Evolutionary conservation across 2,888 invertebrate species (phyloP).

Genomic region (Eupithecia subfuscata): DNA sequence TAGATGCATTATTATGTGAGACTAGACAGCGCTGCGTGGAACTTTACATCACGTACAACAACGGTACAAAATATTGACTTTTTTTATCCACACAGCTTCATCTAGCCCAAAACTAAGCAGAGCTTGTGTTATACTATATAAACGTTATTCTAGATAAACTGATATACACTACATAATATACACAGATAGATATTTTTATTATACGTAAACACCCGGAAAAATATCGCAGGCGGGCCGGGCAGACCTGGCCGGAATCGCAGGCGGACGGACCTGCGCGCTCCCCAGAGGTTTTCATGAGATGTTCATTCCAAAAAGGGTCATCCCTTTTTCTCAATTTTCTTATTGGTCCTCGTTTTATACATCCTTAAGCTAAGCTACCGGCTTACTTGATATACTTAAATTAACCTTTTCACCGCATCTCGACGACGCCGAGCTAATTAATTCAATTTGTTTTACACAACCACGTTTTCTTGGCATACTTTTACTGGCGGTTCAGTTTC

Average conservation of each 20-base stretch:
- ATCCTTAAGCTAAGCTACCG: not conserved
- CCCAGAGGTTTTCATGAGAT: not conserved
- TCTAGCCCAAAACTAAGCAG: not conserved
- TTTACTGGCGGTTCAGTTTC: conserved; percentile 62
- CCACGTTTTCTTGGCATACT: conserved; percentile 66
- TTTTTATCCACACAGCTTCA: not conserved
- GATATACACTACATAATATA: too few species aligned
- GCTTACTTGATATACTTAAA: not conserved
- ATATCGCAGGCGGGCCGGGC: too few species aligned
- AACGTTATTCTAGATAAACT: too few species aligned
- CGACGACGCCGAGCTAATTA: conserved; percentile 31
- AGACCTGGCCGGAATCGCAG: too few species aligned
- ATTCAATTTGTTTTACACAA: conserved; percentile 54
- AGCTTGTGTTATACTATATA: not conserved
- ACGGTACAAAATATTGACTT: not conserved
- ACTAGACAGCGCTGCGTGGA: not conserved
- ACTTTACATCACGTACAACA: not conserved
- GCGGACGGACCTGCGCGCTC: not conserved
- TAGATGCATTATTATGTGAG: not conserved
- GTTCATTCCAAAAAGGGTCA: not conserved
- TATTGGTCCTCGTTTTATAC: not conserved
- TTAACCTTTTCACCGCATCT: conserved; percentile 13
- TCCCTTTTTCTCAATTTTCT: not conserved
- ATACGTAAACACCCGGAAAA: too few species aligned
- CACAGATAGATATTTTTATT: too few species aligned